A percentile compares a stretch with the other conserved stretches of the same genome.
These are phyloP conservation scores for Marmota flaviventris DNA, from an alignment of 2,113 vertebrate species.

Conservation along the genomic window DNA sequence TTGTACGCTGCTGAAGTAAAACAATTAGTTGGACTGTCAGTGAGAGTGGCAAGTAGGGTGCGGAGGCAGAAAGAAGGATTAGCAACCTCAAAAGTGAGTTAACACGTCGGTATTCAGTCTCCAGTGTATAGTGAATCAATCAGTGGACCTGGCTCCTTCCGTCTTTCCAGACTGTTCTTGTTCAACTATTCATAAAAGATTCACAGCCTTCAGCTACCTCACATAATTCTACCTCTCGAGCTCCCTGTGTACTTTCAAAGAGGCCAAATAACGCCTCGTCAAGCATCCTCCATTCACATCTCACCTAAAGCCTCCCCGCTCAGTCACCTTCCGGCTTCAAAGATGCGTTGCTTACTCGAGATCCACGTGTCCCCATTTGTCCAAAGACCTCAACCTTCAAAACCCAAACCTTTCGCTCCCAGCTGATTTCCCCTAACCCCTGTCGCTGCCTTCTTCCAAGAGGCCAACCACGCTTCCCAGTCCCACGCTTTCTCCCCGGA, in stretches of 20 bases:
- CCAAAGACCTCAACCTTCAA: slow-evolving; percentile 53
- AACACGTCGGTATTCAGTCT: background rate
- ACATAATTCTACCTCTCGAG: background rate
- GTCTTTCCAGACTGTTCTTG: background rate
- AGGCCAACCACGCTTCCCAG: background rate
- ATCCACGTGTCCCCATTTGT: slow-evolving; percentile 4
- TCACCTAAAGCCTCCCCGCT: slow-evolving; percentile 18
- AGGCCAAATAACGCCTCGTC: background rate
- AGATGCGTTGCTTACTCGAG: background rate
- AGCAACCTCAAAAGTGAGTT: background rate
- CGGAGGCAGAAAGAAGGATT: background rate
- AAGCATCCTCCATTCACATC: slow-evolving; percentile 2
- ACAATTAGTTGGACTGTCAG: background rate
- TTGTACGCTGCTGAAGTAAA: background rate
- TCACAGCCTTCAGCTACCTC: slow-evolving; percentile 32
- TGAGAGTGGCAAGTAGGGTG: background rate
- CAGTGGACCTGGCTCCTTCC: background rate
- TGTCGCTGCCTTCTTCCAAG: background rate
- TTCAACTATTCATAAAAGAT: slow-evolving; percentile 34
- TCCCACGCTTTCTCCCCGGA: background rate
- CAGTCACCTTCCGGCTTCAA: slow-evolving; percentile 58
- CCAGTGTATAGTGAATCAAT: background rate
- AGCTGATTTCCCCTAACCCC: background rate
- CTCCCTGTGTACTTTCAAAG: background rate
- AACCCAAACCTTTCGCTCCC: background rate